phyloP scores from a whole-genome alignment of 35 echinoderm and acorn worm genomes.

The Ophiothrix spiculata region DNA sequence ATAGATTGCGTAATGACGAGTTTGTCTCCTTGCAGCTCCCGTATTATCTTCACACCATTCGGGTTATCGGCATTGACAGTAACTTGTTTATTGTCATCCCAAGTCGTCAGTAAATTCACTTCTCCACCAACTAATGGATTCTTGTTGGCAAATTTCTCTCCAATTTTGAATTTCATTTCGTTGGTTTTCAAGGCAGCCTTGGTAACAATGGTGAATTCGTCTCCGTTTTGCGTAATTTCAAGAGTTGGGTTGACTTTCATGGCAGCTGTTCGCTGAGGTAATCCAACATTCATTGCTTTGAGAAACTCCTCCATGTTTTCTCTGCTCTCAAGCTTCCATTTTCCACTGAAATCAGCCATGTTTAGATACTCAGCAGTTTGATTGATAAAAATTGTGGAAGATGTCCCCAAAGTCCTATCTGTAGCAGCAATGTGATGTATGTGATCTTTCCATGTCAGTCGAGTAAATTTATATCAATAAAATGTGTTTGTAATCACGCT shows the following conservation, averaged over 20 bases:
- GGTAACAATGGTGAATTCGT: slow-evolving; percentile 30
- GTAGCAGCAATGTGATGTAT: no score
- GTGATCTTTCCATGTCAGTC: no score
- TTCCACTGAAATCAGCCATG: slow-evolving; percentile 16
- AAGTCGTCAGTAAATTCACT: background rate
- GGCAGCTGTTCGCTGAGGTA: background rate
- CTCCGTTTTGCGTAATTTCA: slow-evolving; percentile 35
- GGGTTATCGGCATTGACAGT: slow-evolving; percentile 12
- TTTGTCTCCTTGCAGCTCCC: slow-evolving; percentile 21
- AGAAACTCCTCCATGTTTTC: slow-evolving; percentile 37
- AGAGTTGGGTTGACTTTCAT: background rate
- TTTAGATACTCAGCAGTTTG: no score
- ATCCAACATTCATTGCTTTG: slow-evolving; percentile 26
- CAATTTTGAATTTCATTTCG: slow-evolving; percentile 37
- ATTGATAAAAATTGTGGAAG: no score
- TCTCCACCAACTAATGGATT: slow-evolving; percentile 14
- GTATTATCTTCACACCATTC: background rate
- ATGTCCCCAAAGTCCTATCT: no score
- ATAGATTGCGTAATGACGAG: slow-evolving; percentile 7
- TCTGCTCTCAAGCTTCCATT: slow-evolving; percentile 31
- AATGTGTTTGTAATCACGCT: no score
- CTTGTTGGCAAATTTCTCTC: slow-evolving; percentile 20
- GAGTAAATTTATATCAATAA: no score
- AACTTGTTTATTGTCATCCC: slow-evolving; percentile 15
- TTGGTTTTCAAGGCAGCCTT: background rate